Evolutionary conservation across 2,888 invertebrate genomes (phyloP), one percentile per base, ranked within the genome.

Genomic region (Calliopum simillimum): DNA sequence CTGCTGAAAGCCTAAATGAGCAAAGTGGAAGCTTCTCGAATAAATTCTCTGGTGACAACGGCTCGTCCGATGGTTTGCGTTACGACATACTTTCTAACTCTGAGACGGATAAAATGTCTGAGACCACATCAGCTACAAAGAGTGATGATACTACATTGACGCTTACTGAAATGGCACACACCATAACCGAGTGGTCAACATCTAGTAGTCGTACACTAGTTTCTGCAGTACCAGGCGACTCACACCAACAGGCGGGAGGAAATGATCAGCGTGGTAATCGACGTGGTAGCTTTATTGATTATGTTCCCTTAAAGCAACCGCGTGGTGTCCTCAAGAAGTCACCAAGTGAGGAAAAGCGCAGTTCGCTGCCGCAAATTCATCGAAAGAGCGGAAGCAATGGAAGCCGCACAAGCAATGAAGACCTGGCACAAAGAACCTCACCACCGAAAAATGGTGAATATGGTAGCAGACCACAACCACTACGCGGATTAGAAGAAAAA

Each of bases 111-210:
- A 90, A 90, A 78, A 87, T 81, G 41, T 85, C 90, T 63, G 90
- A 91, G 77, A 90, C 92, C 3, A 91, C 91, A 2, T 91, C 92
- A 2, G 91, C 91, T 4, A 91, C 92, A 1, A 94, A 94, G 81
- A 94, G 94, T 76, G 94, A 94, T 78, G 94, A 94, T 79, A 94
- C 94, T 64, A 91, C 91, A 0, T 83, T 92, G 61, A 90, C 90
- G 1, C 82, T 92, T 47, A 91, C 91, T 0, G 91, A 91, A 82
- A 88, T 91, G 76, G 94, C 93, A 1, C 93, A 93, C 73, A 93
- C 93, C 1, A 92, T 94, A 77, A 94, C 94, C 0, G 94, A 94
- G 76, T 94, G 94, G 93, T 94, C 94, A 0, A 93, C 92, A 1
- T 94, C 94, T 74, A 92, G 92, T 21, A 93, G 93, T 78, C 92